A percentile compares a stretch with the other conserved stretches of the same genome.
Evolutionary conservation across 2,797 vertebrate genomes (phyloP).

Genomic region (Todus mexicanus): DNA sequence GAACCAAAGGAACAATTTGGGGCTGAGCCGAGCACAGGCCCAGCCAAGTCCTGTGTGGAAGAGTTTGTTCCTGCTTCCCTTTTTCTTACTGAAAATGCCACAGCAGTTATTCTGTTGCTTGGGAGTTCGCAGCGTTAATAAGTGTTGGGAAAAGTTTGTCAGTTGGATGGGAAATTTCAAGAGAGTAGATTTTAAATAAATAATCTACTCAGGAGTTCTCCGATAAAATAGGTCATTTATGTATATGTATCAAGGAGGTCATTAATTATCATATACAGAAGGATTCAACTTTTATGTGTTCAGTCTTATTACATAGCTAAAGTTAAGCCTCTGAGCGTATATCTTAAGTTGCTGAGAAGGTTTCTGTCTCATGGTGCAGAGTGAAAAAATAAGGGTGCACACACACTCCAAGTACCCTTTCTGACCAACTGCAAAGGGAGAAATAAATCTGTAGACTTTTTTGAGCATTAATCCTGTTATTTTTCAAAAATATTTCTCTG

Average conservation of each 20-base stretch:
- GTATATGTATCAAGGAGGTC: neutral
- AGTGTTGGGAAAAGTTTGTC: neutral
- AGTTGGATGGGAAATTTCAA: neutral
- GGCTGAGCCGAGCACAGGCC: neutral
- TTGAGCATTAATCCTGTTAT: neutral
- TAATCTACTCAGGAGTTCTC: neutral
- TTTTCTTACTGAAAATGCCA: neutral
- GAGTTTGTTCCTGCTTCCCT: neutral
- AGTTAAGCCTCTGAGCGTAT: neutral
- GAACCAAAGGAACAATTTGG: neutral
- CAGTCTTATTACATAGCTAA: neutral
- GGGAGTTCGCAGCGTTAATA: neutral
- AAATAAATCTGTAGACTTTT: neutral
- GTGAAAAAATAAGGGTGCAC: neutral
- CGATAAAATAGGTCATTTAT: neutral
- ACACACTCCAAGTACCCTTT: neutral
- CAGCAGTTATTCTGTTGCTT: neutral
- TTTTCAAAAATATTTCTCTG: neutral
- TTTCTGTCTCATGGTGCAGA: neutral
- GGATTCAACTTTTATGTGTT: neutral
- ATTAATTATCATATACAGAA: neutral
- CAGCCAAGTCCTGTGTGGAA: neutral
- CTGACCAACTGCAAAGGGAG: neutral
- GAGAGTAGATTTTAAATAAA: neutral
- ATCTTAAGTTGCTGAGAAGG: neutral